Evolutionary conservation across 2,888 invertebrate species (phyloP), one percentile per base, ranked within the genome.

Genomic region (Lithophane ornitopus): DNA sequence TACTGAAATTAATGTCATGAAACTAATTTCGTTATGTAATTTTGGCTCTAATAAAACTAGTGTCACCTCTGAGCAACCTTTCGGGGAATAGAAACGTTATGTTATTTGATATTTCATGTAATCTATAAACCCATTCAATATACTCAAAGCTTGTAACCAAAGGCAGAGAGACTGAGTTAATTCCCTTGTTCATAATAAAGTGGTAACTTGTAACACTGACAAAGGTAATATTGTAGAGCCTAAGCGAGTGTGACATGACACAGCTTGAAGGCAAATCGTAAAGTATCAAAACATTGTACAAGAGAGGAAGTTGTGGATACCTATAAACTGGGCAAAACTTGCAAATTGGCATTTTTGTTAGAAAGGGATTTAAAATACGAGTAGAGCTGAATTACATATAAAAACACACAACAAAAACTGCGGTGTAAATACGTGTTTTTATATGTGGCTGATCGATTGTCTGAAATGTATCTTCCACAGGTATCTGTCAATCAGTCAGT

Each of bases 121-220:
- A 39, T n/a, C 26, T 46, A 77, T 77, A 63, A 77, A 70, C 14
- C 14, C n/a, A 79, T 56, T 71, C 19, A 56, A 70, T 76, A 59
- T 34, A 76, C 34, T 52, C 59, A 16, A 66, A 58, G 49, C 54
- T 54, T 56, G 28, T 54, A 61, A 9, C 28, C n/a, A n/a, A 49
- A 28, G 22, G 16, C 74, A 39, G 28, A 59, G 19, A 67, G 26
- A 6, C 49, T 56, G 58, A 79, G 49, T 79, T 75, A 79, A 68
- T 63, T 63, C 12, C n/a, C 44, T 9, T 63, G 75, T 81, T 63
- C 49, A 62, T 63, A 62, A 81, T 79, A 81, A 79, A 75, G 41
- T 63, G 52, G 49, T 56, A 58, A 63, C 74, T 58, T 73, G 11
- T 52, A 49, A n/a, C 16, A 49, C 26, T 63, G 44, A 52, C 62